Evolutionary conservation across 1,140 invertebrate species (phyloP).

Genomic region (Bombus pyrosoma): DNA sequence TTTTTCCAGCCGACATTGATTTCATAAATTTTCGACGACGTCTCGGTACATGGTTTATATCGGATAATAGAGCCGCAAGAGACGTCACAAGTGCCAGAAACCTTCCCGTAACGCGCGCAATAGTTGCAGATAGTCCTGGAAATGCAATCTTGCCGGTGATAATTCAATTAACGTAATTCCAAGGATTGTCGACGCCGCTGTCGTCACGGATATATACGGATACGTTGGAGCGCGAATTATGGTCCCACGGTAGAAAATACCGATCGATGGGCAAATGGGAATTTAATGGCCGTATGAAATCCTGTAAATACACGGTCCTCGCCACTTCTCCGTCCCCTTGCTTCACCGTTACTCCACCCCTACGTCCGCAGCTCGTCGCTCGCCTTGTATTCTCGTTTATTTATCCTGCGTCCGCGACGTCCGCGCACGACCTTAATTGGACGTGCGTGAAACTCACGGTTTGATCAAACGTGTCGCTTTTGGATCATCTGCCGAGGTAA

Average conservation of each 20-base stretch:
- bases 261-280: conserved; percentile 64
- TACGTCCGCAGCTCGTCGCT: neutral
- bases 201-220: conserved; percentile 32
- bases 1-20: neutral
- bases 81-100: neutral
- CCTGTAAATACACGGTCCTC: conserved; percentile 60
- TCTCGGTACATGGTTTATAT: neutral
- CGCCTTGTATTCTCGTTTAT: neutral
- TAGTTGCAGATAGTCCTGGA: conserved; percentile 4
- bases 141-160: conserved; percentile 38
- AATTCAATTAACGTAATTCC: conserved; percentile 55
- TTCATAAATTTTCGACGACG: neutral
- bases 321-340: neutral
- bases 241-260: conserved; percentile 56
- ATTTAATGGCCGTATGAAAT: conserved; percentile 69
- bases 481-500: neutral
- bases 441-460: neutral
- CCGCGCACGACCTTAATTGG: neutral
- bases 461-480: neutral
- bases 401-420: neutral
- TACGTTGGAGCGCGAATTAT: conserved; percentile 51
- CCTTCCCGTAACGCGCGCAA: neutral
- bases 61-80: neutral
- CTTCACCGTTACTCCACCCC: neutral
- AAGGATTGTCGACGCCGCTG: conserved; percentile 49